A percentile compares a stretch with the other conserved stretches of the same genome.
phyloP scores from a whole-genome alignment of 2,797 vertebrate genomes.

The Setipinna tenuifilis region DNA sequence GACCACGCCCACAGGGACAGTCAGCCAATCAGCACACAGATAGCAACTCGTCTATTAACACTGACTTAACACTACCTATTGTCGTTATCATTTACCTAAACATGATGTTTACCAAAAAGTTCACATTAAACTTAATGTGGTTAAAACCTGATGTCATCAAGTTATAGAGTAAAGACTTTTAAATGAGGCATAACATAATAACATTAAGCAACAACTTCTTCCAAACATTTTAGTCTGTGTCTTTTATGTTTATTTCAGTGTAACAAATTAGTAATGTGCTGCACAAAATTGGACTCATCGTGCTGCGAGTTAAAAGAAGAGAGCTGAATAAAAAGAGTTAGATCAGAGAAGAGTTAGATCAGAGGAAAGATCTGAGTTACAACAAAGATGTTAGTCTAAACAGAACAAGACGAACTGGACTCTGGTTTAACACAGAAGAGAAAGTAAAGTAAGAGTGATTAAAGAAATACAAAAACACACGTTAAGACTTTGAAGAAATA shows the following conservation, averaged over 20 bases:
- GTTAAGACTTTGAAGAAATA: neutral
- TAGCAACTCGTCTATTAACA: neutral
- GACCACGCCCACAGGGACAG: conserved; percentile 60
- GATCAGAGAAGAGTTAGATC: neutral
- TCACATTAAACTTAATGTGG: no score
- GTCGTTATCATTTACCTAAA: no score
- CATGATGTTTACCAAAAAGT: no score
- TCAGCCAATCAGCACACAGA: conserved; percentile 28
- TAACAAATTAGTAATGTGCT: neutral
- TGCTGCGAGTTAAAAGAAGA: neutral
- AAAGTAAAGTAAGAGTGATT: neutral
- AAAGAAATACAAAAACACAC: neutral
- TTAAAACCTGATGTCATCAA: no score
- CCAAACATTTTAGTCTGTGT: neutral
- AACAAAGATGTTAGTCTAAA: neutral
- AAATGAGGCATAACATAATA: neutral
- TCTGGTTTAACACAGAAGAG: neutral
- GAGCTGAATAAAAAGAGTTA: neutral
- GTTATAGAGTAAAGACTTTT: no score
- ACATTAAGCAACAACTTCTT: neutral
- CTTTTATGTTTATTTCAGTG: neutral
- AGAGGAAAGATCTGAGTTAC: neutral
- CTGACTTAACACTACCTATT: no score
- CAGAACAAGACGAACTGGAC: neutral
- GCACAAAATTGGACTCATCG: neutral